Evolutionary conservation across 2,888 invertebrate genomes (phyloP).

Genomic region (Lasioglossum vierecki): DNA sequence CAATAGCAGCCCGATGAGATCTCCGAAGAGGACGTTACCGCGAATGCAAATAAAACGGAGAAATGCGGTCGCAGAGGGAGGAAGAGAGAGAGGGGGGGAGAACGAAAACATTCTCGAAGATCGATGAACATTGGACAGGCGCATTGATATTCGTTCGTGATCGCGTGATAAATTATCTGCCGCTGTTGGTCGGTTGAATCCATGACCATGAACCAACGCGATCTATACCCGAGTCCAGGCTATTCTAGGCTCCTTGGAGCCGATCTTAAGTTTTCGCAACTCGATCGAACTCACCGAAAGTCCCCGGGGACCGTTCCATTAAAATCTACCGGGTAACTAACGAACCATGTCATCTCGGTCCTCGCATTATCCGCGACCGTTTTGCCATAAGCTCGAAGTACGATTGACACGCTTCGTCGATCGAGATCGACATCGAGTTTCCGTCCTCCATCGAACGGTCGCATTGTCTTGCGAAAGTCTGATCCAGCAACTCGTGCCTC

Average conservation of each 20-base stretch:
- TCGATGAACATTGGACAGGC: background rate
- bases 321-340: constrained; percentile 27
- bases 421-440: background rate
- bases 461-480: background rate
- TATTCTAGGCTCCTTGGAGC: constrained; percentile 19
- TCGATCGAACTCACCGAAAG: constrained; percentile 24
- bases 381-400: background rate
- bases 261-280: constrained; percentile 31
- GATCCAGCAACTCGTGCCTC: background rate
- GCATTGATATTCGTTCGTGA: constrained; percentile 30
- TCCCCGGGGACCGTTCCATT: constrained; percentile 32
- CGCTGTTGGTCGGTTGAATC: constrained; percentile 29
- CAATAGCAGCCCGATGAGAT: background rate
- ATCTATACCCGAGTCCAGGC: constrained; percentile 22
- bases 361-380: background rate
- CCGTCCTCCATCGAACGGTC: background rate
- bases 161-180: constrained; percentile 46
- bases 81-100: background rate
- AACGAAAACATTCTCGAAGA: background rate
- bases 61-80: background rate
- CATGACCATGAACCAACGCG: constrained; percentile 43
- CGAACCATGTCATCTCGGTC: background rate
- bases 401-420: constrained; percentile 45
- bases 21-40: background rate
- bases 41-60: background rate